Evolutionary conservation across 2,113 vertebrate species (phyloP).

Genomic region (Lagopus muta): DNA sequence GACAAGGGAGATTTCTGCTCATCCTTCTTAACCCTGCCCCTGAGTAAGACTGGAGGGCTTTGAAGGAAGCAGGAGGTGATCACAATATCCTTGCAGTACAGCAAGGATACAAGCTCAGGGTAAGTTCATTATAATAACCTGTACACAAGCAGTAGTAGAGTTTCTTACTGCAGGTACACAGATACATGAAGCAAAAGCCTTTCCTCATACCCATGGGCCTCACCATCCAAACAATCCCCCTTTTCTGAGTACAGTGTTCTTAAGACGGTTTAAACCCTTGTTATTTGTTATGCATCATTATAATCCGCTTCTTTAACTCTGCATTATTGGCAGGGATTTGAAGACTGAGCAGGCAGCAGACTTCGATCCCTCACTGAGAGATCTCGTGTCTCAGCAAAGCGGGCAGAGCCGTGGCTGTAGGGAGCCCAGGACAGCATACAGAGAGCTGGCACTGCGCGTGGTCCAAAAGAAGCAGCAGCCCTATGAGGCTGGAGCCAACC

Average conservation of each 20-base stretch:
- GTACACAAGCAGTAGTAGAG: not conserved
- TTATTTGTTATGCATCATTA: conserved; percentile 46
- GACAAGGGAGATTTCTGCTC: not conserved
- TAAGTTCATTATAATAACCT: not conserved
- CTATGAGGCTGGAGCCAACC: fast-evolving
- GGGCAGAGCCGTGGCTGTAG: not conserved
- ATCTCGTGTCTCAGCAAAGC: not conserved
- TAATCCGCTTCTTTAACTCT: conserved; percentile 53
- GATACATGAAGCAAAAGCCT: conserved; percentile 1
- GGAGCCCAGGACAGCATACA: not conserved
- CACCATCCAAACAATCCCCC: conserved; percentile 31
- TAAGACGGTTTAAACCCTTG: conserved; percentile 48
- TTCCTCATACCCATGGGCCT: conserved; percentile 3
- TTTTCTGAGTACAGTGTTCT: conserved; percentile 28
- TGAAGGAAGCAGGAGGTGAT: not conserved
- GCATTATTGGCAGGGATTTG: conserved; percentile 57
- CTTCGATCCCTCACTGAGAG: conserved; percentile 18
- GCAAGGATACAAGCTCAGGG: not conserved
- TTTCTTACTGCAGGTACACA: not conserved
- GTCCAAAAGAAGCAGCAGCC: not conserved
- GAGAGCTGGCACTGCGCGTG: not conserved
- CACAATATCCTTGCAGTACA: not conserved
- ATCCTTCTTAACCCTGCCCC: not conserved
- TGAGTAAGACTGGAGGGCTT: fast-evolving
- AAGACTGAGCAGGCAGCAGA: conserved; percentile 42